Base-by-base conservation (phyloP, 2,888 invertebrate genomes). In the Drosophila incognita region DNA sequence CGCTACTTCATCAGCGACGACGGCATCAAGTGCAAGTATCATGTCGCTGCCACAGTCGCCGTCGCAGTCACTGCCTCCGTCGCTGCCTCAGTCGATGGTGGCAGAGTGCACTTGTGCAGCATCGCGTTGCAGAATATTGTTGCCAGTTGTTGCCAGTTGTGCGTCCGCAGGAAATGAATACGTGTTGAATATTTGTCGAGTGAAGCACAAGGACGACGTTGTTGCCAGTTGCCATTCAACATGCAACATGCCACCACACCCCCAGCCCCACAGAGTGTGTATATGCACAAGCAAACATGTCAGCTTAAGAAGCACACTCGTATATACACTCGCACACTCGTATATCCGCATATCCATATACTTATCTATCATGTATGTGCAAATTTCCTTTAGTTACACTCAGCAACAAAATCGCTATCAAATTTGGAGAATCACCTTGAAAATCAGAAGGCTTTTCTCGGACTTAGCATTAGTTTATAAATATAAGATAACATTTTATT, bases 151-250 rank as follows among this genome's bases (percentile, higher is more conserved):
- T 85, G 87, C 81, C 84, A 84, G 89, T 83, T 81, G 86, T 83
- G 83, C 87, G 89, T 87, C 87, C 89, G 85, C 88, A 88, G 89
- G 89, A 89, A 89, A 90, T 89, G 90, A 90, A 87, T 89, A 90
- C 90, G 89, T 88, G 88, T 87, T 87, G 88, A 88, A 87, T 89
- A 86, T 87, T 86, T 83, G 88, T 84, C 89, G 87, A 86, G 87
- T 81, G 84, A 87, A 84, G 84, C 87, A 81, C 81, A 87, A 84
- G 84, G 84, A 87, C 78, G 69, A 72, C n/a, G 60, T 62, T n/a
- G 59, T 40, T 58, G 66, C 66, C 76, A 54, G 52, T 72, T 72
- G 66, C 56, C 77, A 71, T 54, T 64, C 67, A 33, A 31, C 53
- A 56, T 56, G 27, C 54, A 56, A 52, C 57, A 61, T 49, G 51